A percentile compares a stretch with the other conserved stretches of the same genome.
These are phyloP conservation scores for Dascyllus trimaculatus DNA, from an alignment of 2,113 vertebrate species.

Conservation along the genomic window DNA sequence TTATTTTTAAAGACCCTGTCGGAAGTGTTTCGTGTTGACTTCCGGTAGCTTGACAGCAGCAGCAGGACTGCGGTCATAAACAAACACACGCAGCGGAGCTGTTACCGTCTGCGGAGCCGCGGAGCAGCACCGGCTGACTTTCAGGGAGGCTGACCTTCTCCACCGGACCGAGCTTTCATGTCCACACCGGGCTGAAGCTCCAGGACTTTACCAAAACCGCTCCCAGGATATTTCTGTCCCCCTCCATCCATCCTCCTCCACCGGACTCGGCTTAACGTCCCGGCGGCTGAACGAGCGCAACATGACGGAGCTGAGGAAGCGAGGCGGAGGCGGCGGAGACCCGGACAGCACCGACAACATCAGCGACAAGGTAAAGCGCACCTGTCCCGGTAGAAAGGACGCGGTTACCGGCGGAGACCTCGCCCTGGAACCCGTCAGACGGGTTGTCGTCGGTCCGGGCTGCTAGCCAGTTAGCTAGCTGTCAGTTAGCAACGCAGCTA, in stretches of 20 bases:
- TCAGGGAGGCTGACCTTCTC: slow-evolving; percentile 8
- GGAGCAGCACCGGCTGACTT: slow-evolving; percentile 8
- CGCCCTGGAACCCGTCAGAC: slow-evolving; percentile 24
- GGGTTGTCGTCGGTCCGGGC: slow-evolving; percentile 15
- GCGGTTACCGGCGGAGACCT: background rate
- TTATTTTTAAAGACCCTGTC: slow-evolving; percentile 22
- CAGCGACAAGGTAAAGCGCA: slow-evolving; percentile 81
- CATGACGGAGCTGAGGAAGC: slow-evolving; percentile 86
- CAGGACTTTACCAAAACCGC: background rate
- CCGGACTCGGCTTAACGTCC: slow-evolving; percentile 61
- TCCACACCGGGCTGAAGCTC: too few species aligned
- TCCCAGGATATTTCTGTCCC: background rate
- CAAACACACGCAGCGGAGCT: slow-evolving; percentile 75
- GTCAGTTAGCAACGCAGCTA: slow-evolving; percentile 47
- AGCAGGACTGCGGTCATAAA: slow-evolving; percentile 79
- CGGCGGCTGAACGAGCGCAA: slow-evolving; percentile 49
- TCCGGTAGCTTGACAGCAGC: accelerated
- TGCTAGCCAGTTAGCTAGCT: slow-evolving; percentile 8
- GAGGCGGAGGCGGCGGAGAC: slow-evolving; percentile 78
- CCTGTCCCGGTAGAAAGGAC: background rate
- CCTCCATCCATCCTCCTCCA: background rate
- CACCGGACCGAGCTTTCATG: background rate
- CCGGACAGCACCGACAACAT: slow-evolving; percentile 80
- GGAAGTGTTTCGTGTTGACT: slow-evolving; percentile 1
- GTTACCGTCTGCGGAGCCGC: background rate